Base-by-base conservation (phyloP, 2,113 vertebrate species). In the Eulemur rufifrons region DNA sequence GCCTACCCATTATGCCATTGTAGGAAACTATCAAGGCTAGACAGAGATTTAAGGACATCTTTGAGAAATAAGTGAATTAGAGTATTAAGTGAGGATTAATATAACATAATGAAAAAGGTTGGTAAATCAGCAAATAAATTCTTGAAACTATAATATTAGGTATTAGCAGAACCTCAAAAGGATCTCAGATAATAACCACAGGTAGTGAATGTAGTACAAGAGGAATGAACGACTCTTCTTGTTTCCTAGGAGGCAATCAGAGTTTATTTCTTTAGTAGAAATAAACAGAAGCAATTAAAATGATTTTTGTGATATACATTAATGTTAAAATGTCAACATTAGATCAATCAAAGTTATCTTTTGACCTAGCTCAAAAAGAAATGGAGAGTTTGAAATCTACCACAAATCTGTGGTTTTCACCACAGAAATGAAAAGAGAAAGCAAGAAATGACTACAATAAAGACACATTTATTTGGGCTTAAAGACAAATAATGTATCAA, bases 241-340 rank as follows among this genome's bases (percentile, higher is more conserved):
- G 54, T 77, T 88, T 95, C 66, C 42, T 27, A 61, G 86, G 68
- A 91, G 63, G 59, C 45, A 89, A 77, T 68, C 15, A 50, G 94
- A 76, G 21, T 92, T 76, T 91, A 80, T 45, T 90, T 91, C 61
- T 37, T 86, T 89, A 74, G 78, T 2, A 71, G 76, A 93, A 97
- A 86, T 76, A 96, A 92, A 91, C 14, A 93, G 56, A 89, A 94
- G 84, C 63, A 76, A 89, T 84, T 94, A 94, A 77, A 86, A 69
- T 56, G 71, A 2, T 91, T 96, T 82, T 61, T 76, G 29, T 92
- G 64, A 87, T 94, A 89, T 84, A 45, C 14, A 84, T 77, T 71
- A 64, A 89, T 39, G 39, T 42, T 68, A 76, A 92, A 84, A 54
- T 68, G 69, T 94, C 87, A 90, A 86, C 27, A 91, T 39, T 15